phyloP scores from a whole-genome alignment of 2,113 vertebrate genomes.

The Pipra filicauda region DNA sequence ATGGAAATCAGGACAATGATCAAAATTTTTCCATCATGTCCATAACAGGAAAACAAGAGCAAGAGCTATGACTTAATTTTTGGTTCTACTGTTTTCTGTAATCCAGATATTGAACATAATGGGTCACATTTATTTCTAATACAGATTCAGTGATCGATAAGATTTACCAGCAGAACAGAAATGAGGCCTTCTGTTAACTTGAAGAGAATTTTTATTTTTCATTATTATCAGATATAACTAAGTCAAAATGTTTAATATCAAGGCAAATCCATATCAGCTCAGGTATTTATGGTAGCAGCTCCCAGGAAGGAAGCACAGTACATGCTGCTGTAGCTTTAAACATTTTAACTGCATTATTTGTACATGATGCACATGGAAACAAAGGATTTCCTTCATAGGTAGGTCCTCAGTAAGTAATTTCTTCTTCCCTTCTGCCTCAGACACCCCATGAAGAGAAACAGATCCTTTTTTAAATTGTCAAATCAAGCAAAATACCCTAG shows the following conservation, averaged over 20 bases:
- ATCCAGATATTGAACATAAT: neutral
- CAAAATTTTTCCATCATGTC: neutral
- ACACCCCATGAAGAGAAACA: neutral
- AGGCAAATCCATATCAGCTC: neutral
- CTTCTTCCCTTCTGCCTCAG: neutral
- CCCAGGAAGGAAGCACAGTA: neutral
- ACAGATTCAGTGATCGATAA: neutral
- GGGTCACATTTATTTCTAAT: neutral
- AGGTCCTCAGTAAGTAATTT: neutral
- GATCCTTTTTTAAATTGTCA: neutral
- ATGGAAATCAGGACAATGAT: neutral
- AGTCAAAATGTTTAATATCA: constrained; percentile 14
- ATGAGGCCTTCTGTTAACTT: neutral
- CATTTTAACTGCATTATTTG: neutral
- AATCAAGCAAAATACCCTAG: neutral
- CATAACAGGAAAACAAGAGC: neutral
- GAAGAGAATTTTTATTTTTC: neutral
- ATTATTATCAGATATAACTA: constrained; percentile 5
- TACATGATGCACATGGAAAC: neutral
- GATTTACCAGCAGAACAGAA: neutral
- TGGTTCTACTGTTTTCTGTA: neutral
- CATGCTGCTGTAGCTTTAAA: neutral
- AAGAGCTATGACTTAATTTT: neutral
- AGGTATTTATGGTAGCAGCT: neutral
- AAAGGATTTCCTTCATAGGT: neutral